Evolutionary conservation across 2,797 vertebrate genomes (phyloP).

Genomic region (Hoplostethus mediterraneus): DNA sequence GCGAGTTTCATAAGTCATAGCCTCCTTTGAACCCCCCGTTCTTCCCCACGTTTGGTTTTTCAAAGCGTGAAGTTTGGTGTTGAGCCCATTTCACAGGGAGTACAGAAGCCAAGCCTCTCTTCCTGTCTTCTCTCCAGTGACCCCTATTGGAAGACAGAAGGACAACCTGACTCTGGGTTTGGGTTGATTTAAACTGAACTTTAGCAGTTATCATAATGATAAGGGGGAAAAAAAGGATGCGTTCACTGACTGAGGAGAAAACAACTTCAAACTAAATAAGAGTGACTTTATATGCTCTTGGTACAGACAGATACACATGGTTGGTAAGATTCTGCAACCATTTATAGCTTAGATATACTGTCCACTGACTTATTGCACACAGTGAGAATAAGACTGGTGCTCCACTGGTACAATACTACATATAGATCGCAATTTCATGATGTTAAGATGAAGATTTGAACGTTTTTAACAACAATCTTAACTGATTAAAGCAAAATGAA

Average conservation of each 20-base stretch:
- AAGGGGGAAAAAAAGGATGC: background rate
- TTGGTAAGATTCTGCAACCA: background rate
- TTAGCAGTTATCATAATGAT: background rate
- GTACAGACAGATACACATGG: background rate
- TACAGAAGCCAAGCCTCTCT: background rate
- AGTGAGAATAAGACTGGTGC: background rate
- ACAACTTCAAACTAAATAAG: constrained; percentile 11
- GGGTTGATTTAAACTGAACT: background rate
- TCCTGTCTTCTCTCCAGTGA: constrained; percentile 54
- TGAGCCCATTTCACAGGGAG: constrained; percentile 15
- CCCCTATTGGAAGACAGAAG: constrained; percentile 59
- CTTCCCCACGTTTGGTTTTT: constrained; percentile 11
- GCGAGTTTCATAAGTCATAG: background rate
- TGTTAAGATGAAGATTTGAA: background rate
- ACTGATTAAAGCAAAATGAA: background rate
- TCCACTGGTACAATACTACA: background rate
- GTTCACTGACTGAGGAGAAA: constrained; percentile 6
- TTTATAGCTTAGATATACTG: constrained; percentile 19
- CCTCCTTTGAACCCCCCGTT: background rate
- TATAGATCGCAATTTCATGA: background rate
- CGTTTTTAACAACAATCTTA: background rate
- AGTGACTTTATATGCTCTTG: background rate
- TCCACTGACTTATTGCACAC: background rate
- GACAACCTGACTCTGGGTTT: constrained; percentile 5
- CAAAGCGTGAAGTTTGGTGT: constrained; percentile 26